Percentiles rank a stretch among this genome's conserved stretches.
These are phyloP conservation scores for Dipodomys stephensi DNA, from an alignment of 2,113 vertebrate genomes.

Conservation along the genomic window DNA sequence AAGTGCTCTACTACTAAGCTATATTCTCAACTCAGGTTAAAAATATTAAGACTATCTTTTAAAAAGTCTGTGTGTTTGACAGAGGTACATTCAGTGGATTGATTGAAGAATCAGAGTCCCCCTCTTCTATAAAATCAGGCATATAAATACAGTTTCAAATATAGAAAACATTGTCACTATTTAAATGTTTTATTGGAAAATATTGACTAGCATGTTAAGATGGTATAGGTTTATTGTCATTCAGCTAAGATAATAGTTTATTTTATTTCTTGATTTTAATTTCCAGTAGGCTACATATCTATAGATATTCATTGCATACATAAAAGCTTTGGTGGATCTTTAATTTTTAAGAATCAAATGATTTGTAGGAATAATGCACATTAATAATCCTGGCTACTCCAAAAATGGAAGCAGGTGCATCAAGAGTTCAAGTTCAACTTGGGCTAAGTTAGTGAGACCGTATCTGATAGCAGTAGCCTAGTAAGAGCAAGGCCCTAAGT, in stretches of 20 bases:
- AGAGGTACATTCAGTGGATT: background rate
- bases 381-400: too few species aligned
- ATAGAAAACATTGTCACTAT: background rate
- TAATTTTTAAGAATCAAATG: slow-evolving; percentile 9
- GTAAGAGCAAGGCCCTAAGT: too few species aligned
- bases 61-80: background rate
- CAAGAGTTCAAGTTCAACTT: too few species aligned
- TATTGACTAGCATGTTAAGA: background rate
- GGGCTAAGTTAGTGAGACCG: too few species aligned
- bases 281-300: background rate
- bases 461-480: too few species aligned
- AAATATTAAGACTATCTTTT: background rate
- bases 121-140: background rate
- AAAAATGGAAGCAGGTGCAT: too few species aligned
- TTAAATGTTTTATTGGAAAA: background rate
- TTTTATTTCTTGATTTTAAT: slow-evolving; percentile 15
- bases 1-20: background rate
- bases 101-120: background rate
- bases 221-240: background rate
- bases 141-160: background rate
- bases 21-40: background rate
- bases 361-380: too few species aligned
- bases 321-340: background rate
- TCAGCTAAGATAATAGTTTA: background rate
- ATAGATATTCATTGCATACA: background rate